Evolutionary conservation across 2,888 invertebrate species (phyloP).

Genomic region (Erebia aethiops): DNA sequence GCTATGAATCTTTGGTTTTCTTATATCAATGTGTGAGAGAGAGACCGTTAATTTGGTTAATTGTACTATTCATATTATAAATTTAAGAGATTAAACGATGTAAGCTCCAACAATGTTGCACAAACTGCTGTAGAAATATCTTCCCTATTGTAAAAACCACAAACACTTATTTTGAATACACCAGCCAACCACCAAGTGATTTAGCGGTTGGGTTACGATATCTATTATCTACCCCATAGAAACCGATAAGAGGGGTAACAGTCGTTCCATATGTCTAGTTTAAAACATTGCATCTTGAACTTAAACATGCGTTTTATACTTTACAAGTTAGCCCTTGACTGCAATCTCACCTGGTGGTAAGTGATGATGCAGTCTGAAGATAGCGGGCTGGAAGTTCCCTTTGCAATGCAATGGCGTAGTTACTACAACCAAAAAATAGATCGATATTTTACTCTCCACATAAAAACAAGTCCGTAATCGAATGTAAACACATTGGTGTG

Average conservation of each 20-base stretch:
- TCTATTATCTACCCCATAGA: background rate
- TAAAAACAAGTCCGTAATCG: constrained; percentile 5
- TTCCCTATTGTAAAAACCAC: background rate
- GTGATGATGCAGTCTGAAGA: too few species aligned
- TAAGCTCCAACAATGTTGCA: constrained; percentile 4
- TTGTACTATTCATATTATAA: constrained; percentile 69
- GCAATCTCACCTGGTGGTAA: too few species aligned
- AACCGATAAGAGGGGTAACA: background rate
- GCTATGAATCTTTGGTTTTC: background rate
- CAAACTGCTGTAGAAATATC: constrained; percentile 31
- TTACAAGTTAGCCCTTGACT: too few species aligned
- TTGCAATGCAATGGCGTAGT: too few species aligned
- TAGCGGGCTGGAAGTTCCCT: too few species aligned
- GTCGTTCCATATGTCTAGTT: too few species aligned
- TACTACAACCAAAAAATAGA: too few species aligned
- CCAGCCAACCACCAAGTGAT: background rate
- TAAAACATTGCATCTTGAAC: background rate
- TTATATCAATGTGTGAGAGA: constrained; percentile 34
- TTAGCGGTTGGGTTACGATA: background rate
- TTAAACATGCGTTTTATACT: too few species aligned
- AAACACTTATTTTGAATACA: background rate
- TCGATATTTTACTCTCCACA: background rate
- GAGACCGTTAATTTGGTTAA: constrained; percentile 60
- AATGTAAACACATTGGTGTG: background rate
- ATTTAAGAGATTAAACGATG: constrained; percentile 59